These are phyloP conservation scores for Serinus canaria DNA, from an alignment of 2,113 vertebrate species.

Conservation along the genomic window DNA sequence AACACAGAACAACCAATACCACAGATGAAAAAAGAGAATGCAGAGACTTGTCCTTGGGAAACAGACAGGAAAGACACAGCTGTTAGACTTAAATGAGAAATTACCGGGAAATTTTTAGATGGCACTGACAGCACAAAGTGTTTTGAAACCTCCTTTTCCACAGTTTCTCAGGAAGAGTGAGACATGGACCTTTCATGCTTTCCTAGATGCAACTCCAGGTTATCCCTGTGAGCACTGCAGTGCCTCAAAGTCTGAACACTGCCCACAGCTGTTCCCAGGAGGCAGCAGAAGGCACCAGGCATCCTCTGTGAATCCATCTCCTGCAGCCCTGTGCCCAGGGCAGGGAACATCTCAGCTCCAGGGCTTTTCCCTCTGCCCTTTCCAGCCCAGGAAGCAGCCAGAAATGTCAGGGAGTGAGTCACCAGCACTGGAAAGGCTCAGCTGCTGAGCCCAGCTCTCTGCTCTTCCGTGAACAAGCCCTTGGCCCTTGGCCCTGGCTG, in stretches of 20 bases:
- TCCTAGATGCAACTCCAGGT: not conserved
- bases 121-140: accelerated
- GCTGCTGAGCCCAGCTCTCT: not conserved
- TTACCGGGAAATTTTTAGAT: not conserved
- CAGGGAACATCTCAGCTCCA: not conserved
- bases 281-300: not conserved
- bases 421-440: conserved; percentile 43
- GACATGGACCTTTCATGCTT: not conserved
- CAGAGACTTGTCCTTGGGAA: not conserved
- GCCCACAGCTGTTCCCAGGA: not conserved
- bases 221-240: accelerated
- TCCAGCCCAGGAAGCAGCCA: conserved; percentile 42
- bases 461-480: not conserved
- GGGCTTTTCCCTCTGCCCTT: not conserved
- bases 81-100: not conserved
- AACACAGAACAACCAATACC: not conserved
- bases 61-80: not conserved
- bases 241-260: accelerated
- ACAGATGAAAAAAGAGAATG: not conserved
- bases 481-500: not conserved
- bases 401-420: conserved; percentile 22
- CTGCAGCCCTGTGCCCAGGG: not conserved
- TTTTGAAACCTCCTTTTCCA: not conserved
- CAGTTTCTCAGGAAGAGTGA: not conserved
- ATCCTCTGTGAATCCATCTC: accelerated